phyloP scores from a whole-genome alignment of 2,888 invertebrate species.

The Megaustenia siamemsis region DNA sequence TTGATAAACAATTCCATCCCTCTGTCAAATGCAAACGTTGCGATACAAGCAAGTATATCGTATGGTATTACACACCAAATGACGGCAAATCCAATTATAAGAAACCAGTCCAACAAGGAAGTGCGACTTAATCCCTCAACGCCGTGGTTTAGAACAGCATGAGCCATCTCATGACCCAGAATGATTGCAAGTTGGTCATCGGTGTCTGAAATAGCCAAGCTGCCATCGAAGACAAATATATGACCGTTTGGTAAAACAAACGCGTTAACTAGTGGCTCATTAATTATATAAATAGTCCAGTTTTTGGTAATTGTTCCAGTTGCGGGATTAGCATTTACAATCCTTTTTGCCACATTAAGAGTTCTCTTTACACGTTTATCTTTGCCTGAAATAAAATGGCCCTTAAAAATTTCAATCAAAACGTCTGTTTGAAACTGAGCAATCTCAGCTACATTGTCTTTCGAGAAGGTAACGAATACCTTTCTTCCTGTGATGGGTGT shows the following conservation, averaged over 20 bases:
- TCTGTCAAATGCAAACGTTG: conserved; percentile 81
- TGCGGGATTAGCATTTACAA: conserved; percentile 82
- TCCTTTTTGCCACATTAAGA: conserved; percentile 77
- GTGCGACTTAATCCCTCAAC: conserved; percentile 82
- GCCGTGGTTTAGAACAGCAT: conserved; percentile 83
- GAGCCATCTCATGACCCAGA: conserved; percentile 84
- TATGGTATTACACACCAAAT: conserved; percentile 83
- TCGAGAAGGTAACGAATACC: conserved; percentile 82
- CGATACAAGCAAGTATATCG: conserved; percentile 81
- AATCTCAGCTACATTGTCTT: conserved; percentile 80
- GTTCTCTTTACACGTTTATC: conserved; percentile 80
- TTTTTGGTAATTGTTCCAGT: conserved; percentile 78
- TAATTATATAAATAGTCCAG: conserved; percentile 82
- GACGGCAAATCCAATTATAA: conserved; percentile 81
- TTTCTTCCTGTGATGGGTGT: conserved; percentile 82
- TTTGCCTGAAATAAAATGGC: conserved; percentile 76
- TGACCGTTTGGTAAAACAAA: conserved; percentile 84
- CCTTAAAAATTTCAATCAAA: conserved; percentile 76
- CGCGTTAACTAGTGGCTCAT: conserved; percentile 82
- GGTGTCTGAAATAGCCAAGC: conserved; percentile 80
- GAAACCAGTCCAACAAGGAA: conserved; percentile 81
- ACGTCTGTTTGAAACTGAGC: conserved; percentile 79
- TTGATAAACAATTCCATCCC: conserved; percentile 80
- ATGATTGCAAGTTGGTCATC: conserved; percentile 83
- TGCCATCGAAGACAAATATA: conserved; percentile 83